A percentile compares a stretch with the other conserved stretches of the same genome.
Conservation (phyloP, 2,888 invertebrate species). For the Callosobruchus maculatus region DNA sequence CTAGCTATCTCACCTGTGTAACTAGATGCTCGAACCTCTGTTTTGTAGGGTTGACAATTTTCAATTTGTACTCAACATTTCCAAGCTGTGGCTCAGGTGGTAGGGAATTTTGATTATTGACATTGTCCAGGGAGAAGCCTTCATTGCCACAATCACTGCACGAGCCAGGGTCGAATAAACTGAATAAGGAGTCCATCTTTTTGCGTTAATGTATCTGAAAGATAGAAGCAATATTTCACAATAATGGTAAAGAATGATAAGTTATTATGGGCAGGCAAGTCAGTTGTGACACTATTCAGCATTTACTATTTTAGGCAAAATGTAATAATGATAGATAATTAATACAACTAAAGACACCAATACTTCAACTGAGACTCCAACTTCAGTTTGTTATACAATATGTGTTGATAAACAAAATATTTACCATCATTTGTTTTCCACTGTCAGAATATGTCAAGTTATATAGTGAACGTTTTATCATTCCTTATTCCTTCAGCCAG, state of each 20-base stretch:
- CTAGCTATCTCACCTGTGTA: conserved; percentile 67
- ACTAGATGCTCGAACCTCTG: conserved; percentile 93
- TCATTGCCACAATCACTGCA: conserved; percentile 54
- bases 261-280: too few relatives aligned
- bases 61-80: conserved; percentile 94
- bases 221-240: background rate
- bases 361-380: background rate
- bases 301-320: too few relatives aligned
- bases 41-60: conserved; percentile 87
- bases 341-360: background rate
- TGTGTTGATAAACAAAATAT: background rate
- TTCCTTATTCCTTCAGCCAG: background rate
- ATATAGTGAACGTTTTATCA: background rate
- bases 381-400: background rate
- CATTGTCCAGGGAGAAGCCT: conserved; percentile 48
- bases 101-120: conserved; percentile 58
- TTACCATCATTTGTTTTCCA: background rate
- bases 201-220: background rate
- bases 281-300: too few relatives aligned
- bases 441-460: background rate
- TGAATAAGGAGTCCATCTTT: conserved; percentile 77
- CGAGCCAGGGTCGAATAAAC: conserved; percentile 68
- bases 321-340: background rate
- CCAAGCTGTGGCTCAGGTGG: conserved; percentile 93
- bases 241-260: background rate